Base-by-base conservation (phyloP, 2,113 vertebrate genomes). In the Chaetura pelagica region DNA sequence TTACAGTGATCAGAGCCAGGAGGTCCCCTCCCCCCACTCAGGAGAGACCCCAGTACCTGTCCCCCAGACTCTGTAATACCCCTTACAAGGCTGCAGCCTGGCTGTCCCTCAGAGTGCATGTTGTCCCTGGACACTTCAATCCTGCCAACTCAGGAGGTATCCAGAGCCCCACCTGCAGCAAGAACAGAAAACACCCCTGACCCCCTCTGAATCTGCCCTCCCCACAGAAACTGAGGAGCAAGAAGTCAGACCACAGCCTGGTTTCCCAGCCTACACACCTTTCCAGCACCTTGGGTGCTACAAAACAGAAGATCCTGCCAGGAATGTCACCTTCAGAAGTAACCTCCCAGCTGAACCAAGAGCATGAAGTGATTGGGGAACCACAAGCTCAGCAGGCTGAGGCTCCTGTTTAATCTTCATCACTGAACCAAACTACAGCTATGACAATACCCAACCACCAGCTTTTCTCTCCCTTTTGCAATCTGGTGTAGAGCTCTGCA, bases 401-500 rank as follows among this genome's bases (percentile, higher is more conserved):
- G 64, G 24, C 52, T 84, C 44, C 78, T 27, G 0, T 69, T 96
- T 78, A 52, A 62, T 87, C 93, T 95, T 69, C 93, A 72, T 95
- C 96, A 72, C 84, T 58, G 84, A 97, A 96, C 21, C 42, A 91
- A 95, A 92, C 17, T 8, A 58, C 93, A 63, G 93, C 35, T 77
- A 66, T 59, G 92, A 96, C 95, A 96, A 92, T 66, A 95, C 91
- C 84, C 79, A 90, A 73, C 67, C 92, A 94, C 61, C 92, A 97
- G 92, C 84, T 96, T 95, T 91, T 92, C 83, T 95, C 94, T 97
- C 63, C 21, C 68, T 44, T 63, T 67, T 35, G 91, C 96, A 96
- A 93, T 66, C 93, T 93, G 89, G 84, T 49, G 5, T 52, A 32
- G 20, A 90, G 87, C 90, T 97, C 89, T 94, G 95, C 94, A 88